Conservation (phyloP, 2,888 invertebrate species). For the Smittia aterrima region DNA sequence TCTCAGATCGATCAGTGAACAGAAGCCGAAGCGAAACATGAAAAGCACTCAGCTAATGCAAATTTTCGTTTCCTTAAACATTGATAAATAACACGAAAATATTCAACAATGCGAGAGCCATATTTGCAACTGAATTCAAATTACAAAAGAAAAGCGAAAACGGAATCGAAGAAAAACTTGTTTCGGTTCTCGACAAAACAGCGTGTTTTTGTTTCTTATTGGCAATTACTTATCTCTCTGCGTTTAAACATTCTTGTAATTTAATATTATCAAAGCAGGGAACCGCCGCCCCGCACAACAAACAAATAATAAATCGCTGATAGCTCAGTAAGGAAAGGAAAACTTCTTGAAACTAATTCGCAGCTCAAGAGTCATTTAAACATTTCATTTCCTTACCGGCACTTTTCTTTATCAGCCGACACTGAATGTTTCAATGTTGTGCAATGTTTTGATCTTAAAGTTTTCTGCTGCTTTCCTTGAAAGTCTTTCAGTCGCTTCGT, state of each 20-base stretch:
- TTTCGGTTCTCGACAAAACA: not conserved
- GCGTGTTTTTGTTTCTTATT: conserved; percentile 14
- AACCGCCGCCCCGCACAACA: conserved; percentile 10
- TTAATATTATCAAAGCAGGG: conserved; percentile 11
- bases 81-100: conserved; percentile 23
- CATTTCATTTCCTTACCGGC: not conserved
- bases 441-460: conserved; percentile 11
- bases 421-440: not conserved
- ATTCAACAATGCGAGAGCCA: not conserved
- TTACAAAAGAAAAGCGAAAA: not conserved
- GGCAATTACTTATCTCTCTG: conserved; percentile 26
- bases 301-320: conserved; percentile 16
- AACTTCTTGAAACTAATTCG: conserved; percentile 5
- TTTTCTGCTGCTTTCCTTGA: not conserved
- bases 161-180: conserved; percentile 1
- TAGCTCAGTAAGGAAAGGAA: not conserved
- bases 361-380: too few species aligned
- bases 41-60: too few species aligned
- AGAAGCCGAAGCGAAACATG: too few species aligned
- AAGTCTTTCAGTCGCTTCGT: conserved; percentile 1
- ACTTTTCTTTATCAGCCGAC: not conserved
- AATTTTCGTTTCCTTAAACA: not conserved
- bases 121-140: conserved; percentile 23
- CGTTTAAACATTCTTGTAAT: conserved; percentile 26
- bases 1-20: too few species aligned